Evolutionary conservation across 2,888 invertebrate genomes (phyloP).

Genomic region (Branchellion lobata): DNA sequence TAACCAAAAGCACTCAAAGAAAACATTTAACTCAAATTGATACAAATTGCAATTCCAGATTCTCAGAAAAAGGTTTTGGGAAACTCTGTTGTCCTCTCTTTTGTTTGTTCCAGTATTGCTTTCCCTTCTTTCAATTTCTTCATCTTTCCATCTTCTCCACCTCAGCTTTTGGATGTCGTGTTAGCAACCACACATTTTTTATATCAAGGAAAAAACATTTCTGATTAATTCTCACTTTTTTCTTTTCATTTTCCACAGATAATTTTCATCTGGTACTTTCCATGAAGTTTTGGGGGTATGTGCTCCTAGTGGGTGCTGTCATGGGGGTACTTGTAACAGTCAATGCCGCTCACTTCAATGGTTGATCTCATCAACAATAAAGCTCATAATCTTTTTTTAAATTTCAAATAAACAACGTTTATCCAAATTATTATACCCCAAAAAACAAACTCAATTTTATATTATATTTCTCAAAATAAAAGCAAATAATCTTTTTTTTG

Average conservation of each 20-base stretch:
- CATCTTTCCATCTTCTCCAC: background rate
- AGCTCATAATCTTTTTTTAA: too few relatives aligned
- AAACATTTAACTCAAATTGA: too few relatives aligned
- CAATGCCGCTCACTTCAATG: constrained; percentile 20
- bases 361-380: too few relatives aligned
- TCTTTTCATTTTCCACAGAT: background rate
- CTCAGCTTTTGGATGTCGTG: background rate
- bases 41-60: too few relatives aligned
- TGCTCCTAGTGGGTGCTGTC: background rate
- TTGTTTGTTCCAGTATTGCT: background rate
- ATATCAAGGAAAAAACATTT: too few relatives aligned
- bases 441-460: too few relatives aligned
- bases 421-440: too few relatives aligned
- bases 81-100: background rate
- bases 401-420: too few relatives aligned
- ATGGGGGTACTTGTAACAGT: background rate
- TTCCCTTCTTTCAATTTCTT: background rate
- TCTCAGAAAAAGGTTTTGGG: background rate
- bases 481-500: too few relatives aligned
- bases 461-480: too few relatives aligned
- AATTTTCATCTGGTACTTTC: background rate
- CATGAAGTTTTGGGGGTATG: background rate
- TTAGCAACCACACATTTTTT: background rate
- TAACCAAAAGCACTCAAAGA: too few relatives aligned
- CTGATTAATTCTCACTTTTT: too few relatives aligned